Evolutionary conservation across 2,113 vertebrate genomes (phyloP).

Genomic region (Tachuris rubrigastra): DNA sequence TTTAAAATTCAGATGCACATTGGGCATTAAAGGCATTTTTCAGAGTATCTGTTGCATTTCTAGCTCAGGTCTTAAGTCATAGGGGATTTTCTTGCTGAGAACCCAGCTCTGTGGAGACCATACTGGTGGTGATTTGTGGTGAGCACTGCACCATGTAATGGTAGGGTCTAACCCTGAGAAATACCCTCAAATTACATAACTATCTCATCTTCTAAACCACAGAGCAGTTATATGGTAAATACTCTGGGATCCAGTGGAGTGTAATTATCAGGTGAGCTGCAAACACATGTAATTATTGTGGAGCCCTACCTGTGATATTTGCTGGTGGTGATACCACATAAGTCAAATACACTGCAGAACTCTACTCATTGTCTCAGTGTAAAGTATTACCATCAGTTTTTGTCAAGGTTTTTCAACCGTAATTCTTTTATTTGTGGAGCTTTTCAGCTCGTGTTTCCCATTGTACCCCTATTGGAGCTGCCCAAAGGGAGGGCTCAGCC

Average conservation of each 20-base stretch:
- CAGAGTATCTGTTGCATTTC: neutral
- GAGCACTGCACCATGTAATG: neutral
- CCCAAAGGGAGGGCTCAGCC: neutral
- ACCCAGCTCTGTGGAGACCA: neutral
- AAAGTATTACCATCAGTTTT: neutral
- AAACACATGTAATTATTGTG: neutral
- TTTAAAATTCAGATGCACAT: neutral
- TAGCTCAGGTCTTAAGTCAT: neutral
- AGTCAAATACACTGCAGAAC: neutral
- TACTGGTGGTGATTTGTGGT: neutral
- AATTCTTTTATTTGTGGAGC: neutral
- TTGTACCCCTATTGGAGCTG: neutral
- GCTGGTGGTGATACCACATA: neutral
- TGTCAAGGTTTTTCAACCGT: neutral
- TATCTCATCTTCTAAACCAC: slow-evolving; percentile 1
- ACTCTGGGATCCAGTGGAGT: neutral
- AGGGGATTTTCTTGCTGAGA: neutral
- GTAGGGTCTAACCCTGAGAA: neutral
- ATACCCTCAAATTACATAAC: neutral
- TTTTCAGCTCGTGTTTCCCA: neutral
- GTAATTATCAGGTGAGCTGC: neutral
- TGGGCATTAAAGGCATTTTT: neutral
- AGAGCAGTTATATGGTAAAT: neutral
- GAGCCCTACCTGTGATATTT: neutral
- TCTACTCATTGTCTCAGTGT: neutral